Evolutionary conservation across 2,888 invertebrate genomes (phyloP).

Genomic region (Himalopsyche japonica): DNA sequence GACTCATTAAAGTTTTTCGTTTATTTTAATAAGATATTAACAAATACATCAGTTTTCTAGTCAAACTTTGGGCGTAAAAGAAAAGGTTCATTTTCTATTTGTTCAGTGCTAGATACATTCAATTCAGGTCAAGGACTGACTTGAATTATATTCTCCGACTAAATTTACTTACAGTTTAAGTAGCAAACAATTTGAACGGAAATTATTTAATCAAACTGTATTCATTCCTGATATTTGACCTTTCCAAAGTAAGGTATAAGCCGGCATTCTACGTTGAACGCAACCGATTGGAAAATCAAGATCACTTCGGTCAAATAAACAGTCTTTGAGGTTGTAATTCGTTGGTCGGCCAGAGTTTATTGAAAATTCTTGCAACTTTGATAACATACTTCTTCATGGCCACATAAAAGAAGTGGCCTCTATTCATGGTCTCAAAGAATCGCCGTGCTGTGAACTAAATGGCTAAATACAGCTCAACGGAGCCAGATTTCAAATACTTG

Average conservation of each 20-base stretch:
- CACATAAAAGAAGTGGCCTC: background rate
- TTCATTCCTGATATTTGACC: background rate
- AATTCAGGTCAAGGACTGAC: no score
- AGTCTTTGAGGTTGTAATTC: background rate
- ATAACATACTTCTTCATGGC: background rate
- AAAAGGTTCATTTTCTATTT: no score
- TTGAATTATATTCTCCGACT: no score
- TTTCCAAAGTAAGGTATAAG: background rate
- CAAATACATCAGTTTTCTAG: no score
- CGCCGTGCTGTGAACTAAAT: background rate
- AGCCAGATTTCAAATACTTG: background rate
- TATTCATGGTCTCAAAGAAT: background rate
- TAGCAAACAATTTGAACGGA: no score
- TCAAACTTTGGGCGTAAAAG: no score
- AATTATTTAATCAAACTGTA: no score
- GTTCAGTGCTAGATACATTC: no score
- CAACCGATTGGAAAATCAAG: background rate
- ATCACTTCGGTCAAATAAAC: background rate
- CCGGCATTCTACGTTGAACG: background rate
- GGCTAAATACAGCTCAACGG: background rate
- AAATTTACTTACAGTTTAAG: no score
- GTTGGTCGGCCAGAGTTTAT: background rate
- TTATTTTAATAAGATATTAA: no score
- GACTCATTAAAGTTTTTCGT: no score
- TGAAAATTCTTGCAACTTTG: background rate